A percentile compares a stretch with the other conserved stretches of the same genome.
phyloP scores from a whole-genome alignment of 2,113 vertebrate species.

The Coturnix japonica region DNA sequence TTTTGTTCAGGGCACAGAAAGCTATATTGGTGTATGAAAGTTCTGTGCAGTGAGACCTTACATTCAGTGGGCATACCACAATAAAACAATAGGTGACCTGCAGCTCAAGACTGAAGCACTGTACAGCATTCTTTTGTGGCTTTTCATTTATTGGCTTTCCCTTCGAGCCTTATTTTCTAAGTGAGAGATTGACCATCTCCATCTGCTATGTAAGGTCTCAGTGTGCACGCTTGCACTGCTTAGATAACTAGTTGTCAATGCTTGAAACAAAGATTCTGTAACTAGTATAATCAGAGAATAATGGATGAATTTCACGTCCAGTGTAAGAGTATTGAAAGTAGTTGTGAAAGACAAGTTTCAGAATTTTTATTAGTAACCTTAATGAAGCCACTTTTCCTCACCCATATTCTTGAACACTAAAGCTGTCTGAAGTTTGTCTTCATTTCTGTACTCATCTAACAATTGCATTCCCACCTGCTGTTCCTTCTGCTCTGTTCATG shows the following conservation, averaged over 20 bases:
- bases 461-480: background rate
- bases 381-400: background rate
- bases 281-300: fast-evolving
- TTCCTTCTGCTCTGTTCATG: background rate
- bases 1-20: background rate
- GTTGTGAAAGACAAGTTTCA: background rate
- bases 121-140: background rate
- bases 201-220: background rate
- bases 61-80: background rate
- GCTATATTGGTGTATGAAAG: fast-evolving
- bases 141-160: background rate
- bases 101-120: background rate
- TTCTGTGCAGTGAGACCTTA: background rate
- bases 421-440: background rate
- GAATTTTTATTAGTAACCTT: background rate
- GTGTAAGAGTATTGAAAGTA: background rate
- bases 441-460: background rate
- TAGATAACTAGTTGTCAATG: background rate
- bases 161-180: background rate
- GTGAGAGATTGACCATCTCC: background rate
- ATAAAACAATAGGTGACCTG: background rate
- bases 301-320: background rate
- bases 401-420: background rate
- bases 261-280: background rate
- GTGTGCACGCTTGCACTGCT: background rate